Base-by-base conservation (phyloP, 2,113 vertebrate genomes). In the Eudyptes chrysolophus region DNA sequence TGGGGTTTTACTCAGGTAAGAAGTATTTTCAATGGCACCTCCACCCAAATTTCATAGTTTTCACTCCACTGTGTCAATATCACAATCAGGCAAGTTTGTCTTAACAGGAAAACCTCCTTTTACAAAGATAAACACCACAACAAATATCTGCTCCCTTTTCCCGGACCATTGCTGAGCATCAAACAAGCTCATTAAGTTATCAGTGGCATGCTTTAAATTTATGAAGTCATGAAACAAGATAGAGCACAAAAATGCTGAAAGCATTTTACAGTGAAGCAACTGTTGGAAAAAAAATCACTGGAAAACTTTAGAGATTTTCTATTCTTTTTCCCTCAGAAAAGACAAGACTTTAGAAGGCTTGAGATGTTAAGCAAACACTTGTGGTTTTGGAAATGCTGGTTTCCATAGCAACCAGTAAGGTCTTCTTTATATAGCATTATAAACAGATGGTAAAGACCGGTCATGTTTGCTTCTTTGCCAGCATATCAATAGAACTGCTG, bases 391-490 rank as follows among this genome's bases (percentile, higher is more conserved):
- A 98, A 98, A 98, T 98, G 98, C 95, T 97, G 94, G 98, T 98
- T 98, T 97, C 98, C 95, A 97, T 94, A 95, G 97, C 96, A 98
- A 98, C 98, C 94, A 97, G 97, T 93, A 97, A 97, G 97, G 97
- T 97, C 97, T 96, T 98, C 98, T 98, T 98, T 98, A 98, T 98
- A 98, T 98, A 98, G 98, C 98, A 97, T 98, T 98, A 98, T 98
- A 98, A 98, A 98, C 98, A 99, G 98, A 98, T 98, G 98, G 98
- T 98, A 98, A 98, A 98, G 97, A 98, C 97, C 85, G 87, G 98
- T 98, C 98, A 98, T 98, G 97, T 98, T 98, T 98, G 98, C 98
- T 98, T 97, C 98, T 97, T 96, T 98, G 98, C 98, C 98, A 98
- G 95, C 96, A 78, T 97, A 98, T 98, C 98, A 98, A 98, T 96